Conservation (phyloP, 1,140 invertebrate genomes). For the Cydia fagiglandana region DNA sequence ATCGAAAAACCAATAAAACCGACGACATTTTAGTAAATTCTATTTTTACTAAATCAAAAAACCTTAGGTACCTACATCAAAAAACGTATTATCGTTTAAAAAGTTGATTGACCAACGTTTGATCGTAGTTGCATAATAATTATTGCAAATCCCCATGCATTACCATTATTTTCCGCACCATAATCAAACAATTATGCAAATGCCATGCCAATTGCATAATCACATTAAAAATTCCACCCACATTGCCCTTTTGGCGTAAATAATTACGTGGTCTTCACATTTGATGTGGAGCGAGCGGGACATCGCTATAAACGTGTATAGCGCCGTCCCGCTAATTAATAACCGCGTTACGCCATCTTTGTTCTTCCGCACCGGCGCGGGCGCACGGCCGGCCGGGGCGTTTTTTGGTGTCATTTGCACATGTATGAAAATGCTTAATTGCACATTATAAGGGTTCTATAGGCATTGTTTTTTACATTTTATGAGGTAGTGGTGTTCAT, state of each 20-base stretch:
- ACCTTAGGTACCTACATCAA: too few species aligned
- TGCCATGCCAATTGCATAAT: background rate
- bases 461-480: background rate
- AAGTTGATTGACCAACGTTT: background rate
- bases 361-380: slow-evolving; percentile 3
- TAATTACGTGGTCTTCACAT: background rate
- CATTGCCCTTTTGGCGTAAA: slow-evolving; percentile 1
- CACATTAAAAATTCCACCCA: background rate
- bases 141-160: background rate
- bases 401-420: slow-evolving; percentile 10
- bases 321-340: background rate
- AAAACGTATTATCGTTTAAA: background rate
- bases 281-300: too few species aligned
- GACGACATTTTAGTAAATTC: too few species aligned
- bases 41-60: too few species aligned
- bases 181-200: background rate
- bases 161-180: background rate
- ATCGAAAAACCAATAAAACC: too few species aligned
- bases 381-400: background rate
- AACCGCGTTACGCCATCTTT: background rate
- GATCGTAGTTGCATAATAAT: background rate
- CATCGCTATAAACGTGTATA: too few species aligned
- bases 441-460: background rate
- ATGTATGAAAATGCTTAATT: background rate
- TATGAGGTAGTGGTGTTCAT: background rate